Conservation (phyloP, 2,888 invertebrate genomes). For the Nephrotoma flavescens region DNA sequence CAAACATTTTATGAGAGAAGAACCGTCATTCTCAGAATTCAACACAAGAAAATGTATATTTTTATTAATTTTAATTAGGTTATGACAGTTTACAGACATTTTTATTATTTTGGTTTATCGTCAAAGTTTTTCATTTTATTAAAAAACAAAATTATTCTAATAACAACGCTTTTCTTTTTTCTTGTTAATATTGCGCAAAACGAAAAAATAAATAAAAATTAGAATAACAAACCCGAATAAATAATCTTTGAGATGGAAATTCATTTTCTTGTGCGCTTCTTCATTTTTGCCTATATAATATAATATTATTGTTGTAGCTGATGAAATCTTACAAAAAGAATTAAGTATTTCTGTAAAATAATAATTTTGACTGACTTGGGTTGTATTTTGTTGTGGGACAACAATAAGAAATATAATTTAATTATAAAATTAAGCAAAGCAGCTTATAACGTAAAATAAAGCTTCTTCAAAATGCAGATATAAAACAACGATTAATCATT, state of each 20-base stretch:
- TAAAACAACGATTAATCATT: not conserved
- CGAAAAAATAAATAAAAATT: not conserved
- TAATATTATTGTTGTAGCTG: not conserved
- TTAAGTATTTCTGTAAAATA: not conserved
- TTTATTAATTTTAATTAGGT: not conserved
- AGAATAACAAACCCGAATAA: not conserved
- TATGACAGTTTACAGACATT: not conserved
- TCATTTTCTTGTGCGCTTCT: not conserved
- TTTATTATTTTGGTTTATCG: not conserved
- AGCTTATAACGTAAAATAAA: not conserved
- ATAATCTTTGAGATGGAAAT: not conserved
- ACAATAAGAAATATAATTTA: not conserved
- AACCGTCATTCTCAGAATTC: not conserved
- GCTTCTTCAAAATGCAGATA: not conserved
- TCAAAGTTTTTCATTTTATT: not conserved
- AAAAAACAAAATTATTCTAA: not conserved
- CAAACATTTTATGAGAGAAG: not conserved
- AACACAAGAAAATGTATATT: not conserved
- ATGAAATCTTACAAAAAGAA: not conserved
- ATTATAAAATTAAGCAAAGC: not conserved
- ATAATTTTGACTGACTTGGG: not conserved
- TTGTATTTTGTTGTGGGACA: not conserved
- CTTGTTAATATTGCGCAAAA: not conserved
- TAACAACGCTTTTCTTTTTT: not conserved
- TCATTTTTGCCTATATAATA: not conserved